phyloP scores from a whole-genome alignment of 2,113 vertebrate genomes.

The Vireo altiloquus region DNA sequence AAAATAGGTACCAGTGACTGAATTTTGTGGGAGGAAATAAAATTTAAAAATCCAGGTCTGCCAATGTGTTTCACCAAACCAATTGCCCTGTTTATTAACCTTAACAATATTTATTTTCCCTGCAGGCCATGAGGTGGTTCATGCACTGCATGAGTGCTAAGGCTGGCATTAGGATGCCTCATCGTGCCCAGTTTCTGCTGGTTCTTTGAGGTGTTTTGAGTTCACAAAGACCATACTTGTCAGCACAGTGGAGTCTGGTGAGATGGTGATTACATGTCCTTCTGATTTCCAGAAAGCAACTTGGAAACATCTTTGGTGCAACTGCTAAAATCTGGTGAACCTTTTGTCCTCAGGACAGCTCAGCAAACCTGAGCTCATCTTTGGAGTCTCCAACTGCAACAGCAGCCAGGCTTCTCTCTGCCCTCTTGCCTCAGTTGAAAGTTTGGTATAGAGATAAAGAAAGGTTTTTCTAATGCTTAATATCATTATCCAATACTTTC shows the following conservation, averaged over 20 bases:
- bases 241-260: not conserved
- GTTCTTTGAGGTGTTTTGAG: not conserved
- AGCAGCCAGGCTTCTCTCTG: not conserved
- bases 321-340: not conserved
- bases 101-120: not conserved
- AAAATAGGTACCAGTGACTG: not conserved
- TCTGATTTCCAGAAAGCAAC: not conserved
- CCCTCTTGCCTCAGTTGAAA: not conserved
- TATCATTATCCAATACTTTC: not conserved
- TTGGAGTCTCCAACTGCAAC: not conserved
- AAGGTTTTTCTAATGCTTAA: not conserved
- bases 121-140: not conserved
- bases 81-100: not conserved
- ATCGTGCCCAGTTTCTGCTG: not conserved
- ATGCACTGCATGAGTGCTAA: rapidly evolving
- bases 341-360: not conserved
- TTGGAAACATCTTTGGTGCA: not conserved
- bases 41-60: not conserved
- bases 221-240: not conserved
- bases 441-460: not conserved
- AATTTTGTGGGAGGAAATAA: rapidly evolving
- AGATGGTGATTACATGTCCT: not conserved
- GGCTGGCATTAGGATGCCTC: not conserved
- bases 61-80: not conserved
- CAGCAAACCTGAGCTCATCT: not conserved